Base-by-base conservation (phyloP, 1,140 invertebrate species). In the Halictus rubicundus region DNA sequence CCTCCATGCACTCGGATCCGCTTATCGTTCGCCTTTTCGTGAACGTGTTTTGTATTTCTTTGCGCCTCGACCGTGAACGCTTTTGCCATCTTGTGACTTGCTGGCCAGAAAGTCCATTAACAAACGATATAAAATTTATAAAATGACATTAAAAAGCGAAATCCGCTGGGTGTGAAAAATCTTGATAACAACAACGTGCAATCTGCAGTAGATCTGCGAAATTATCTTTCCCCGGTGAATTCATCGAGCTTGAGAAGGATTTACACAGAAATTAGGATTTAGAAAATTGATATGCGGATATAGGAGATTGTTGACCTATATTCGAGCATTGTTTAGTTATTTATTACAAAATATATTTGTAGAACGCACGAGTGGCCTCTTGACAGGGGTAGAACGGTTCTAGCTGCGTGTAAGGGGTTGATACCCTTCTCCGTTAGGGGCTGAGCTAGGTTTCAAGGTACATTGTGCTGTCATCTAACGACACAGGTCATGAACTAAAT, bases 1-100 rank as follows among this genome's bases (percentile, higher is more conserved):
- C 70, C 74, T 73, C 65, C 76, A 73, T 85, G 71, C 64, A 66
- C 81, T 63, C 61, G 54, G 74, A 78, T 75, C 68, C 77, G 66
- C 77, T 76, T 78, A 80, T 75, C 83, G 68, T 78, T 25, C 59
- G 61, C 46, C 72, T 76, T 85, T 85, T 85, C 72, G 78, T 73
- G 46, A 63, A 75, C 63, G 42, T 46, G 32, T 23, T 42, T 57
- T 46, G 60, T 19, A 25, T 63, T 42, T 61, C 49, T 61, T 49
- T 46, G 39, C 32, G 39, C 42, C 12, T 42, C 27, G 76, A 78
- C 68, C 54, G 27, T 80, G 78, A 80, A 80, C 54, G 64, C 23
- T n/a, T 27, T 52, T 23, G 54, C 46, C 42, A 49, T 60, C 16
- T 57, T 21, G 21, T n/a, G 49, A 52, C 49, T 3, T 52, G 49